Evolutionary conservation across 2,888 invertebrate genomes (phyloP).

Genomic region (Apamea monoglypha): DNA sequence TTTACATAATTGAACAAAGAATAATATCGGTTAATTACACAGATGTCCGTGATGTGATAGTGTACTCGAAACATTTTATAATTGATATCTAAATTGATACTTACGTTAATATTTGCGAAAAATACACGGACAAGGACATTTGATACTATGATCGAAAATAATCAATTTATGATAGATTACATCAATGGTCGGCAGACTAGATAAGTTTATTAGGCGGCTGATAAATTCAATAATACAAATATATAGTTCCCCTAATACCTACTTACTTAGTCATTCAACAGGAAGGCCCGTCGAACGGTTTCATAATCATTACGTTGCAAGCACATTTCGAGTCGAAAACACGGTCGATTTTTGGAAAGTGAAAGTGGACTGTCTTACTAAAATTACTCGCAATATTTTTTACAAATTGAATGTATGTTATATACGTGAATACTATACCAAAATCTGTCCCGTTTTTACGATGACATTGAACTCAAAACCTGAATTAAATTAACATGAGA

Average conservation of each 20-base stretch:
- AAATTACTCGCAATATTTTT: not conserved
- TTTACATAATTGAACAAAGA: constrained; percentile 4
- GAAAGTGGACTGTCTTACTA: constrained; percentile 35
- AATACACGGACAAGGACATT: constrained; percentile 32
- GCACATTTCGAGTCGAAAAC: constrained; percentile 24
- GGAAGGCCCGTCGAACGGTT: constrained; percentile 9
- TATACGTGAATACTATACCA: constrained; percentile 11
- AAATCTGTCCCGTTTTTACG: constrained; percentile 5
- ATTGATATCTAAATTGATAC: constrained; percentile 35
- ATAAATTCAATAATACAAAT: constrained; percentile 17
- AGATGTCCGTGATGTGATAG: constrained; percentile 33
- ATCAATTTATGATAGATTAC: constrained; percentile 38
- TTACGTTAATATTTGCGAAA: constrained; percentile 9
- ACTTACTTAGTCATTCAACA: constrained; percentile 36
- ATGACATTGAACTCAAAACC: constrained; percentile 52
- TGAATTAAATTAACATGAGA: constrained; percentile 24
- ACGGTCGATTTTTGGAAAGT: constrained; percentile 29
- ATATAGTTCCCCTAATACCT: constrained; percentile 7
- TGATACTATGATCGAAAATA: constrained; percentile 12
- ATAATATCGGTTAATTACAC: constrained; percentile 29
- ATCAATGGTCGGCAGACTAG: constrained; percentile 40
- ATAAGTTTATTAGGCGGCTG: constrained; percentile 22
- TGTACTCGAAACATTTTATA: not conserved
- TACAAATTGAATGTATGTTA: not conserved
- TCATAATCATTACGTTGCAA: constrained; percentile 36